These are phyloP conservation scores for Drosophila neocordata DNA, from an alignment of 1,140 invertebrate species.

Conservation along the genomic window DNA sequence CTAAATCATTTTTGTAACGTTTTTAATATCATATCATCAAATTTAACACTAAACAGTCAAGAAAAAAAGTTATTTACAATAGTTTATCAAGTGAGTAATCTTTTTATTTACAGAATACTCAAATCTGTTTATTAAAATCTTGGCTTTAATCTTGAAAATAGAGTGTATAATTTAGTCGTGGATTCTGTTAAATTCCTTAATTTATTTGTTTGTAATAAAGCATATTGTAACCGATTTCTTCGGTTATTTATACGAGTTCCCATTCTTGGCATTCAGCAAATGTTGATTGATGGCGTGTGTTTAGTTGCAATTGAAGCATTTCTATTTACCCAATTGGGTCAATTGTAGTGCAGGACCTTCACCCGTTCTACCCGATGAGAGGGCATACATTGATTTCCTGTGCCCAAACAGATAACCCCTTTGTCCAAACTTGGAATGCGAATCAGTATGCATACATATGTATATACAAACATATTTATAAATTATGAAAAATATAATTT, in stretches of 20 bases:
- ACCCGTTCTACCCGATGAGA: neutral
- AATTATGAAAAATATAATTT: slow-evolving; percentile 47
- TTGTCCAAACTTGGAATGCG: slow-evolving; percentile 46
- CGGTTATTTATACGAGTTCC: slow-evolving; percentile 31
- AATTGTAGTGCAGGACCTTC: slow-evolving; percentile 40
- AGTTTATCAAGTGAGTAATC: too few species aligned
- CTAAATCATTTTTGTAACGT: too few species aligned
- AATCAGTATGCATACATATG: neutral
- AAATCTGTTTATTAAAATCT: too few species aligned
- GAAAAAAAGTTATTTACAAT: too few species aligned
- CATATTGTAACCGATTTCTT: slow-evolving; percentile 29
- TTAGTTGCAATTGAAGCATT: slow-evolving; percentile 13
- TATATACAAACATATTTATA: slow-evolving; percentile 4
- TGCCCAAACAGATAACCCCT: slow-evolving; percentile 70
- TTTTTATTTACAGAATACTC: too few species aligned
- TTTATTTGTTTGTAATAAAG: neutral
- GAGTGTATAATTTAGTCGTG: neutral
- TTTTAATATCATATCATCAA: too few species aligned
- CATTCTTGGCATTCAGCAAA: slow-evolving; percentile 28
- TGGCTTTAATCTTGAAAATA: neutral
- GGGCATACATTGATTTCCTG: slow-evolving; percentile 43
- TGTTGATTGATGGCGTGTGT: slow-evolving; percentile 70
- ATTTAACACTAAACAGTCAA: too few species aligned
- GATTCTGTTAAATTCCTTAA: neutral
- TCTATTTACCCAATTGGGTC: slow-evolving; percentile 53